Evolutionary conservation across 35 echinoderm and acorn worm species (phyloP), one percentile per base, ranked within the genome.

Genomic region (Strongylocentrotus purpuratus): DNA sequence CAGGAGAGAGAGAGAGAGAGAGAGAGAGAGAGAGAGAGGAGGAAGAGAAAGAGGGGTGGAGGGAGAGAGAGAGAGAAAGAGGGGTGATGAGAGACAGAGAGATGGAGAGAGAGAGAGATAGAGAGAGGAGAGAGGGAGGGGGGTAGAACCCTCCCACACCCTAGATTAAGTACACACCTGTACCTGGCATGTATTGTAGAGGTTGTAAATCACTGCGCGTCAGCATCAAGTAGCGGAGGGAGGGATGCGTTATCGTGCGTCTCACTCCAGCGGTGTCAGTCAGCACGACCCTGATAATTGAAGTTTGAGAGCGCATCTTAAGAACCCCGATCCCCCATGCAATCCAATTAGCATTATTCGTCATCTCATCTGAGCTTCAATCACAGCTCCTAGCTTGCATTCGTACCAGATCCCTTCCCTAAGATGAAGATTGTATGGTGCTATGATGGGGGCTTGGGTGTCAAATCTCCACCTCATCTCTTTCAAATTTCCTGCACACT

Each of bases 341-440:
- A 28, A 78, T 78, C 65, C 65, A 78, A 78, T 78, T 78, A 78
- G 65, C 65, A 78, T 78, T 78, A 78, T 78, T 78, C 65, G 22
- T 78, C 65, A 78, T 78, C 65, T 78, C 65, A n/a, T 78, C 65
- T 78, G 20, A 78, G 65, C 22, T 8, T 78, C 20, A 78, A 78
- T 78, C 65, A 78, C 65, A 78, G 65, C 65, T 55, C 50, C 50
- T 55, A 11, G 7, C 50, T 55, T 55, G 7, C 50, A 10, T 55
- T 55, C 20, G 22, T 78, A 22, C 7, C 15, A 78, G 65, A 78
- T 78, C 22, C 18, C 20, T 22, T 28, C 65, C 28, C 22, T n/a
- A n/a, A 28, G 65, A 78, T 78, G 5, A 41, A 55, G 22, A 22
- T 78, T 78, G 20, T 7, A n/a, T n/a, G 65, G 28, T 78, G 22